Evolutionary conservation across 2,113 vertebrate genomes (phyloP).

Genomic region (Poicephalus gulielmi): DNA sequence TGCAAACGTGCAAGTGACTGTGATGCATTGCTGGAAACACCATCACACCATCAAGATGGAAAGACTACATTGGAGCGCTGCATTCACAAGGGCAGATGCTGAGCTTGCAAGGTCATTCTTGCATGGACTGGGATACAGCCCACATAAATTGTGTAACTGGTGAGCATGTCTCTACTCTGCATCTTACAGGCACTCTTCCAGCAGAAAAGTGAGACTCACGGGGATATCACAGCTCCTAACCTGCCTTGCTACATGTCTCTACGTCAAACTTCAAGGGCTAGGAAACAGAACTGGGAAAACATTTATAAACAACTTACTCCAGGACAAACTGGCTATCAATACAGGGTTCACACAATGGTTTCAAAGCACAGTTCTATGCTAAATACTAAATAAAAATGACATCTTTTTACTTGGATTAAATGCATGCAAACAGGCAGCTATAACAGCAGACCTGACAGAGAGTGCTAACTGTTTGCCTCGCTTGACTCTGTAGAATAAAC

Average conservation of each 20-base stretch:
- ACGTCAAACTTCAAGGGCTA: accelerated
- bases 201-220: background rate
- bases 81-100: background rate
- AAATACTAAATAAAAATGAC: background rate
- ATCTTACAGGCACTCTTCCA: background rate
- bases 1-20: background rate
- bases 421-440: background rate
- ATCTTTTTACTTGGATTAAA: background rate
- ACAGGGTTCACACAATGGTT: background rate
- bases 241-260: background rate
- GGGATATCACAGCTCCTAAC: background rate
- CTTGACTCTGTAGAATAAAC: background rate
- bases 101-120: background rate
- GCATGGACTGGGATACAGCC: background rate
- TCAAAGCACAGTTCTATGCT: background rate
- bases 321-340: background rate
- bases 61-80: background rate
- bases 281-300: background rate
- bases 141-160: background rate
- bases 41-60: background rate
- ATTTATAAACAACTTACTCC: background rate
- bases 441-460: background rate
- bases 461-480: background rate
- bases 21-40: background rate
- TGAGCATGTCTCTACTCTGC: background rate